Base-by-base conservation (phyloP, 2,797 vertebrate species). In the Pterois miles region DNA sequence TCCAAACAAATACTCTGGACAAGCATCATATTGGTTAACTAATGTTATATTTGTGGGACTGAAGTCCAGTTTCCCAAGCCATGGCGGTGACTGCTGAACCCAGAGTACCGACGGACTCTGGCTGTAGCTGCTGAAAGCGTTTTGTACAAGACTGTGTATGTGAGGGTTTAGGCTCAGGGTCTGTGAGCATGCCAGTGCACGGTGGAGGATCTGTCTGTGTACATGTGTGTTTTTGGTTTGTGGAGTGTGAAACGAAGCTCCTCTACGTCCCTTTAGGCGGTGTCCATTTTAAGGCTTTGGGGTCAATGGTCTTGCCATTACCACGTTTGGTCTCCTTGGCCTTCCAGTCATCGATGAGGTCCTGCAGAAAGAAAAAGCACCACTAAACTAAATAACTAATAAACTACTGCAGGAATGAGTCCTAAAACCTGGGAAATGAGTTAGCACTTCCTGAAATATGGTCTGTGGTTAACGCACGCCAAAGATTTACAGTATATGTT, bases 331-430 rank as follows among this genome's bases (percentile, higher is more conserved):
- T 96, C 92, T 99, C 98, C 96, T 98, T 99, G 93, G 97, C 96
- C 89, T 97, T 97, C 98, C 98, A 99, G 86, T 99, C 98, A 9
- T 99, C 98, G 12, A 99, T 99, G 46, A 99, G 96, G 91, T 99
- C 98, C 98, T 99, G 38, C 29, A 81, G 71, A 75, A 27, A 10
- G 68, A 76, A 52, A 48, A 38, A 16, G 11, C 22, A n/a, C n/a
- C n/a, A n/a, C n/a, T n/a, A n/a, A n/a, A n/a, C n/a, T n/a, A n/a
- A n/a, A n/a, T n/a, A n/a, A n/a, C n/a, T n/a, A n/a, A n/a, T n/a
- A n/a, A n/a, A n/a, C n/a, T n/a, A n/a, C n/a, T n/a, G n/a, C n/a
- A n/a, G n/a, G n/a, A n/a, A n/a, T n/a, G n/a, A n/a, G n/a, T n/a
- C n/a, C n/a, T n/a, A n/a, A n/a, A n/a, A n/a, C n/a, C n/a, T n/a